Conservation (phyloP, 1,140 invertebrate genomes). For the Bombus sibiricus region DNA sequence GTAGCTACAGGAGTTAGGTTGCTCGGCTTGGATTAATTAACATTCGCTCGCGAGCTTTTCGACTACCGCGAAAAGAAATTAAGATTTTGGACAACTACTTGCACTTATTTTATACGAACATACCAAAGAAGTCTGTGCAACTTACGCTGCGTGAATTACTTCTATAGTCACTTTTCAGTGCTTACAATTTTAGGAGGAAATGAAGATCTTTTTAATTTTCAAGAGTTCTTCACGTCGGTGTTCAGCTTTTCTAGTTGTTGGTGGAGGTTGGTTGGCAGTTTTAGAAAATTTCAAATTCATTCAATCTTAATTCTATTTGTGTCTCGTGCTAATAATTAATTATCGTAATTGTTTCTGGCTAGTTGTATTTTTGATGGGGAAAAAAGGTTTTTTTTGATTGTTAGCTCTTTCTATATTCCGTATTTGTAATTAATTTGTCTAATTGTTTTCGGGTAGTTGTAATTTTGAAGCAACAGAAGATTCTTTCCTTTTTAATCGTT, state of each 20-base stretch:
- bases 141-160: not conserved
- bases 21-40: constrained; percentile 3
- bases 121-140: not conserved
- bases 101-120: not conserved
- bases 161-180: too few species aligned
- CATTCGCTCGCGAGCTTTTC: not conserved
- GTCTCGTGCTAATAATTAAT: not conserved
- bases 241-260: not conserved
- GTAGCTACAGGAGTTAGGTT: not conserved
- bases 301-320: not conserved
- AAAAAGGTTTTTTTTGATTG: not conserved
- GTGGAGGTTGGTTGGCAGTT: too few species aligned
- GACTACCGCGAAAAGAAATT: not conserved
- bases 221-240: too few species aligned
- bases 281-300: too few species aligned
- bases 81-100: not conserved
- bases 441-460: too few species aligned
- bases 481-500: too few species aligned
- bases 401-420: too few species aligned
- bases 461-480: too few species aligned
- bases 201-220: too few species aligned
- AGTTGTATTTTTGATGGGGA: not conserved
- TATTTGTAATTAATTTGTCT: too few species aligned
- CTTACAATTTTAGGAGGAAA: too few species aligned
- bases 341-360: not conserved